Base-by-base conservation (phyloP, 2,113 vertebrate species). In the Actinemys pallida region DNA sequence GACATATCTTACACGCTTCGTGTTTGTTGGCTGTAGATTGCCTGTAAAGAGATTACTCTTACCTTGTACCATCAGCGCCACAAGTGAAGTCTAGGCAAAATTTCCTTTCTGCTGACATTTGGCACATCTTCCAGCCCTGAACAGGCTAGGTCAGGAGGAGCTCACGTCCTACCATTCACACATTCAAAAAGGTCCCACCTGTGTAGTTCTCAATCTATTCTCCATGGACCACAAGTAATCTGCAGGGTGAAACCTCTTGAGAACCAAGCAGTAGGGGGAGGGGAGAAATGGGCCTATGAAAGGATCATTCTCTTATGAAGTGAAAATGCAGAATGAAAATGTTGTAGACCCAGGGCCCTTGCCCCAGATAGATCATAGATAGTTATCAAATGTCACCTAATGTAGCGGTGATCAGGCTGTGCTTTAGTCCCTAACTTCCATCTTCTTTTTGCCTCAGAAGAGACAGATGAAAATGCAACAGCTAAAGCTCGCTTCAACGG, bases 391-490 rank as follows among this genome's bases (percentile, higher is more conserved):
- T 47, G 42, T n/a, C 76, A 53, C 57, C 75, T 50, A 7, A 39
- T 79, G 6, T 87, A 31, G 6, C 85, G 20, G 50, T 12, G 35
- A 69, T n/a, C 50, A 0, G 0, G 19, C 50, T 92, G n/a, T 49
- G 16, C 31, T 84, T 76, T 91, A 20, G 69, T 86, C 27, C 95
- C 76, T 93, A 81, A 94, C 8, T 50, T 54, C n/a, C 42, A 50
- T 54, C 75, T 88, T 84, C 35, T 83, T 93, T 94, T 89, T 52
- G 29, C 53, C 84, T 85, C 87, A 98, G 98, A 98, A 97, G 98
- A 98, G 79, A 95, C 96, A 97, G 98, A 98, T 5, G 98, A 98
- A 96, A 98, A 98, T 0, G 93, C 95, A 52, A 98, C 98, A 42
- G 94, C 97, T 88, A 98, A 98, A 97, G 65, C 86, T 72, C 83